Evolutionary conservation across 2,113 vertebrate species (phyloP).

Genomic region (Microtus richardsoni): DNA sequence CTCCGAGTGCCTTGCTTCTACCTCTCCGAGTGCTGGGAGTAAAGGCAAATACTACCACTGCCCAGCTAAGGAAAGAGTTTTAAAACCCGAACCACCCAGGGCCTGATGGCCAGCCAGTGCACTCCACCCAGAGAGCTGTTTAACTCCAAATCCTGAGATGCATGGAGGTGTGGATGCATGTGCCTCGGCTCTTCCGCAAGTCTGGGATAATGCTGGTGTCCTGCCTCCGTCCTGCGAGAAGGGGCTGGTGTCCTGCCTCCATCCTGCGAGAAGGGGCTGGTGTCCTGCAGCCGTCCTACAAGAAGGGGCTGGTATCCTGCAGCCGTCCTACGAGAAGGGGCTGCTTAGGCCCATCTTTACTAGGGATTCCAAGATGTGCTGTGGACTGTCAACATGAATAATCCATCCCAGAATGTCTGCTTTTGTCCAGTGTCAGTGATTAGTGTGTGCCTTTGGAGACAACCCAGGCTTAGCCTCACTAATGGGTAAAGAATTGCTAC

Average conservation of each 20-base stretch:
- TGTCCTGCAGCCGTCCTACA: background rate
- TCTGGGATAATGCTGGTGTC: background rate
- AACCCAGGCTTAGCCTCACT: background rate
- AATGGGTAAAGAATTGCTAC: background rate
- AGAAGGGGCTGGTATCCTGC: background rate
- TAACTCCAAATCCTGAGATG: background rate
- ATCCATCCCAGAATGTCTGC: background rate
- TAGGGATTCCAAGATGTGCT: background rate
- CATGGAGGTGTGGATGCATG: background rate
- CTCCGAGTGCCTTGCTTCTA: background rate
- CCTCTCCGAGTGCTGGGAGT: background rate
- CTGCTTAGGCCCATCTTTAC: constrained; percentile 24
- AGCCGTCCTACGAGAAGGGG: background rate
- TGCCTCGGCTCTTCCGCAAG: background rate
- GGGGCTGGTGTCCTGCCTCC: constrained; percentile 6
- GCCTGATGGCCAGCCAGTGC: background rate
- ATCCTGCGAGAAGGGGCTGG: background rate
- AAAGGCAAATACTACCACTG: background rate
- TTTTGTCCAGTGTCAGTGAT: constrained; percentile 32
- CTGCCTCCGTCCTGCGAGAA: constrained; percentile 18
- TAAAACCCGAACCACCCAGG: background rate
- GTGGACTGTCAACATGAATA: constrained; percentile 17
- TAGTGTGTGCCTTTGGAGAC: constrained; percentile 12
- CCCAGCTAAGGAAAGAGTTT: background rate
- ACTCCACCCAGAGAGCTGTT: background rate